Conservation (phyloP, 2,113 vertebrate genomes). For the Rhagologus leucostigma region DNA sequence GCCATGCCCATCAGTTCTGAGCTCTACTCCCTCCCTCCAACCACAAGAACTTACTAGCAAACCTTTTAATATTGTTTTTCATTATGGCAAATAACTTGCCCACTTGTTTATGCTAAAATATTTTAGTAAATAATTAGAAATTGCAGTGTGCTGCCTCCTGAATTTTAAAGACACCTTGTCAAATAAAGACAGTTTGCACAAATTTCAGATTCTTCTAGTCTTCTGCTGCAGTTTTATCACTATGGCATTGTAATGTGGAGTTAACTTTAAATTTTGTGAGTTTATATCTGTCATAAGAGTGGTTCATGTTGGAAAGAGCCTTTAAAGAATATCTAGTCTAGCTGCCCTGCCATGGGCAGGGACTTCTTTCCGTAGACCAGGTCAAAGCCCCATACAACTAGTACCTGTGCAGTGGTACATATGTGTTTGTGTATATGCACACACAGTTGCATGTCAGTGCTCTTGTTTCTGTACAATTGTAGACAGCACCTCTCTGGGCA, state of each 20-base stretch:
- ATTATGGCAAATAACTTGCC: not conserved
- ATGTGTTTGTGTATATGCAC: not conserved
- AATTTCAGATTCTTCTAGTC: not conserved
- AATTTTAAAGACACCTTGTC: not conserved
- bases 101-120: not conserved
- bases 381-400: not conserved
- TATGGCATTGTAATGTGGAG: not conserved
- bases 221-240: not conserved
- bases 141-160: not conserved
- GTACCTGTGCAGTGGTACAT: too few relatives aligned
- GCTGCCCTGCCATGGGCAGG: accelerated
- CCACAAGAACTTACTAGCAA: not conserved
- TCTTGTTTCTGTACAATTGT: not conserved
- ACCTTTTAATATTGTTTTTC: not conserved
- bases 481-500: not conserved
- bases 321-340: not conserved
- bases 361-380: not conserved
- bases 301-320: not conserved
- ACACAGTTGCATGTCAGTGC: not conserved
- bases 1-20: not conserved
- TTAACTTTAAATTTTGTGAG: not conserved
- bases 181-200: not conserved
- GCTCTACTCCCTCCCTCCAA: not conserved
- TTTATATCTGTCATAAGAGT: not conserved
- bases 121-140: not conserved